phyloP scores from a whole-genome alignment of 2,888 invertebrate genomes.

The Hofmannophila pseudospretella region DNA sequence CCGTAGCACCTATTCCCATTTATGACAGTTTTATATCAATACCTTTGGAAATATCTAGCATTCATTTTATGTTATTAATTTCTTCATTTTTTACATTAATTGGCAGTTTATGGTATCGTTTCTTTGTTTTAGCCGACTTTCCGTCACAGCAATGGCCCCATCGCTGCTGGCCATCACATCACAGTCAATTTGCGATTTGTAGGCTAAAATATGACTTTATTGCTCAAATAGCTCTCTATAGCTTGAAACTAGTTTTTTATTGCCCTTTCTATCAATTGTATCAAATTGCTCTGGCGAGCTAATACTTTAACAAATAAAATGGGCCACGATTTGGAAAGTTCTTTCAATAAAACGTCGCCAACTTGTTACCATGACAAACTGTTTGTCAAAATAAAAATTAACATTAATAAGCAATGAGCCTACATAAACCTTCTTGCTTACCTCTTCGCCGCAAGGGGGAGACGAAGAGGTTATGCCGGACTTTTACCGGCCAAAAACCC shows the following conservation, averaged over 20 bases:
- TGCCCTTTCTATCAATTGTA: conserved; percentile 27
- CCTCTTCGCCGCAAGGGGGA: too few species aligned
- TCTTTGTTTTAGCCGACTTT: conserved; percentile 9
- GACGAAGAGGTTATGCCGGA: too few species aligned
- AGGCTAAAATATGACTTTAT: conserved; percentile 6
- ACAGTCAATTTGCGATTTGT: conserved; percentile 9
- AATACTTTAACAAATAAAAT: conserved; percentile 24
- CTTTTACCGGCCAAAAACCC: too few species aligned
- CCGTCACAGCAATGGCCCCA: not conserved
- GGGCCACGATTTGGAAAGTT: too few species aligned
- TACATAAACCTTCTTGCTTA: too few species aligned
- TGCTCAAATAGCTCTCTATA: conserved; percentile 2
- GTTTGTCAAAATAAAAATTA: too few species aligned
- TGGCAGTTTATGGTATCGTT: conserved; percentile 7
- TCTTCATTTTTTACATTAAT: conserved; percentile 2
- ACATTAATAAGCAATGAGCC: too few species aligned
- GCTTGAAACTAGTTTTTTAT: conserved; percentile 31
- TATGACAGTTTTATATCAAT: too few species aligned
- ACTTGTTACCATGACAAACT: too few species aligned
- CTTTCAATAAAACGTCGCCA: too few species aligned
- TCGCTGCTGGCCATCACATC: not conserved
- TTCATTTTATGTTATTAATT: not conserved
- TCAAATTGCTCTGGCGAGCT: conserved; percentile 26
- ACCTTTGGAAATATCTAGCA: too few species aligned
- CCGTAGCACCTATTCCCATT: too few species aligned